Conservation (phyloP, 2,888 invertebrate genomes). For the Hedychridium roseum region DNA sequence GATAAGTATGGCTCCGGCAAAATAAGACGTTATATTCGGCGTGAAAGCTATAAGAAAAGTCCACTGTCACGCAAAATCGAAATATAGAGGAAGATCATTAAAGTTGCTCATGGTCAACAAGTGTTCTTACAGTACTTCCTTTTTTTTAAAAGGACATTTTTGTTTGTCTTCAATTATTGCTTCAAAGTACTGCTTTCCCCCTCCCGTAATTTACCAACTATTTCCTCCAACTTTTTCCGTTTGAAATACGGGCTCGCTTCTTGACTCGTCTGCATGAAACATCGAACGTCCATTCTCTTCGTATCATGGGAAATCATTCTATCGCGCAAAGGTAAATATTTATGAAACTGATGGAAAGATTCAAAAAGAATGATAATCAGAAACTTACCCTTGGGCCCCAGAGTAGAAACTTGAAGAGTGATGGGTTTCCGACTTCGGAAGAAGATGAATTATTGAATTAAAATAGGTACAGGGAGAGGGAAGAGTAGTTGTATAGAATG, state of each 20-base stretch:
- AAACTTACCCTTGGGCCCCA: constrained; percentile 23
- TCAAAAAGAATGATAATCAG: neutral
- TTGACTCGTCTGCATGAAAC: constrained; percentile 12
- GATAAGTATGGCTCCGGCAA: constrained; percentile 22
- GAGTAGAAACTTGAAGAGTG: constrained; percentile 13
- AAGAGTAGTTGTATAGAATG: too few relatives aligned
- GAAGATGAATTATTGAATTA: too few relatives aligned
- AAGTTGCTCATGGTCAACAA: constrained; percentile 24
- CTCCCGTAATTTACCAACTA: constrained; percentile 38
- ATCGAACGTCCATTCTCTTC: constrained; percentile 16
- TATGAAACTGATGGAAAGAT: neutral
- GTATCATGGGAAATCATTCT: neutral
- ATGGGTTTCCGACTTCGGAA: too few relatives aligned
- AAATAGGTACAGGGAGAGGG: too few relatives aligned
- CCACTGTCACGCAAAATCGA: constrained; percentile 33
- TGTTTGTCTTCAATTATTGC: constrained; percentile 8
- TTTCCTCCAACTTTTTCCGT: constrained; percentile 37
- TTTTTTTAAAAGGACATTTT: neutral
- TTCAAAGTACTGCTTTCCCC: constrained; percentile 23
- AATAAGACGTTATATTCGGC: constrained; percentile 25
- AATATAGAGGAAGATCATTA: constrained; percentile 34
- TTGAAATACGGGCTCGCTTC: constrained; percentile 22
- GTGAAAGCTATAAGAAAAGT: constrained; percentile 21
- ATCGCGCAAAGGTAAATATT: neutral
- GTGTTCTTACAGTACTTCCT: neutral